These are phyloP conservation scores for Labeo rohita DNA, from an alignment of 2,113 vertebrate genomes.

Conservation along the genomic window DNA sequence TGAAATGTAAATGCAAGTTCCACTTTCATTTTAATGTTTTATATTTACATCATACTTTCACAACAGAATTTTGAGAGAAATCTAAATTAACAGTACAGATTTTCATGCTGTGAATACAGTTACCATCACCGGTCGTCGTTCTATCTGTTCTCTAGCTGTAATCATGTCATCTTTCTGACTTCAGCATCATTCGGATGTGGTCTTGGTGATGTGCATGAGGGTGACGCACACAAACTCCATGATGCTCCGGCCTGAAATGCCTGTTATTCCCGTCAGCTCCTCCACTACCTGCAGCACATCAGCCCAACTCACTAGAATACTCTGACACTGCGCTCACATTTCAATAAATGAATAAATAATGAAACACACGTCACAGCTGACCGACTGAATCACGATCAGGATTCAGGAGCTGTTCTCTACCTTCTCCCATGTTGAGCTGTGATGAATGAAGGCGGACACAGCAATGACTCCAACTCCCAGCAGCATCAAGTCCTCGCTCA, in stretches of 20 bases:
- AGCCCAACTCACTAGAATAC: not conserved
- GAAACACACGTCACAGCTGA: not conserved
- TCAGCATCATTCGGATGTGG: constrained; percentile 37
- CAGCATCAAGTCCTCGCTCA: constrained; percentile 94
- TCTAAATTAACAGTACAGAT: not conserved
- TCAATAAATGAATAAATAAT: not conserved
- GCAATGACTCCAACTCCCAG: constrained; percentile 87
- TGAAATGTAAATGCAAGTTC: not conserved
- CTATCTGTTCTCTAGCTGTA: not conserved
- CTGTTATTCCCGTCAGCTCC: constrained; percentile 87
- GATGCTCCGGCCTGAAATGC: constrained; percentile 84
- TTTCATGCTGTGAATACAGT: not conserved
- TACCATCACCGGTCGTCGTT: not conserved
- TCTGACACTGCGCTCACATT: too few relatives aligned
- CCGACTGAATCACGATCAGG: not conserved
- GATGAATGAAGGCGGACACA: constrained; percentile 83
- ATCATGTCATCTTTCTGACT: not conserved
- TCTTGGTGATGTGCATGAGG: constrained; percentile 74
- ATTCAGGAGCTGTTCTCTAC: constrained; percentile 67
- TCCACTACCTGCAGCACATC: constrained; percentile 76
- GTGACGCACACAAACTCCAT: constrained; percentile 79
- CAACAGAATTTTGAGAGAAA: not conserved
- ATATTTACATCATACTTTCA: not conserved
- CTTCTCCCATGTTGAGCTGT: constrained; percentile 78
- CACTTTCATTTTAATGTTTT: not conserved